Evolutionary conservation across 23 tunicate genomes (phyloP).

Genomic region (Styela plicata): DNA sequence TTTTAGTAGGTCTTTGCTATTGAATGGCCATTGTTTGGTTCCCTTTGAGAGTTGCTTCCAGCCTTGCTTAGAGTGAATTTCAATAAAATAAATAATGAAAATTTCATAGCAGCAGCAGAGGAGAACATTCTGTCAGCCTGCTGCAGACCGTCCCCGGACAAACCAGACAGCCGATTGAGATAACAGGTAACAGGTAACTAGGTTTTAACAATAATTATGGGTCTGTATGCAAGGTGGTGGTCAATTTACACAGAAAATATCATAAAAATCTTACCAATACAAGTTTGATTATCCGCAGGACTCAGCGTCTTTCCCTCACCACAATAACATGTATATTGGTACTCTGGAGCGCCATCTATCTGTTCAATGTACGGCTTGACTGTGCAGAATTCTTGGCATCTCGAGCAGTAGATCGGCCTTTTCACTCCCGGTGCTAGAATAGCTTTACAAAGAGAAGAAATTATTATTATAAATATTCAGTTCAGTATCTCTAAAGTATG

Average conservation of each 20-base stretch:
- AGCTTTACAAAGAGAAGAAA: neutral
- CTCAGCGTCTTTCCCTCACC: conserved; percentile 33
- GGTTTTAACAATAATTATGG: too few relatives aligned
- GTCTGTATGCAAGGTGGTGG: too few relatives aligned
- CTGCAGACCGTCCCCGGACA: too few relatives aligned
- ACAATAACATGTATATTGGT: conserved; percentile 48
- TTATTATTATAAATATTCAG: too few relatives aligned
- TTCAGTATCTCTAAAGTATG: too few relatives aligned
- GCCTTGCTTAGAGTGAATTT: too few relatives aligned
- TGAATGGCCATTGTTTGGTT: too few relatives aligned
- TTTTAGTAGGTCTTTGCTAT: too few relatives aligned
- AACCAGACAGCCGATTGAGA: neutral
- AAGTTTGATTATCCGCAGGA: conserved; percentile 36
- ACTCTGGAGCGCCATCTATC: neutral
- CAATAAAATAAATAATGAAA: neutral
- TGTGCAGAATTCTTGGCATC: conserved; percentile 37
- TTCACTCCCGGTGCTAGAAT: neutral
- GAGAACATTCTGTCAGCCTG: neutral
- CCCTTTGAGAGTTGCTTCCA: too few relatives aligned
- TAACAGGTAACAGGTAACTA: neutral
- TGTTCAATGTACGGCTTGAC: conserved; percentile 25
- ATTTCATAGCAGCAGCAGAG: neutral
- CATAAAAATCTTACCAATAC: conserved; percentile 30
- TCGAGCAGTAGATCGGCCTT: neutral
- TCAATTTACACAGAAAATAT: neutral